phyloP scores from a whole-genome alignment of 1,140 invertebrate genomes.

The Asobara japonica region DNA sequence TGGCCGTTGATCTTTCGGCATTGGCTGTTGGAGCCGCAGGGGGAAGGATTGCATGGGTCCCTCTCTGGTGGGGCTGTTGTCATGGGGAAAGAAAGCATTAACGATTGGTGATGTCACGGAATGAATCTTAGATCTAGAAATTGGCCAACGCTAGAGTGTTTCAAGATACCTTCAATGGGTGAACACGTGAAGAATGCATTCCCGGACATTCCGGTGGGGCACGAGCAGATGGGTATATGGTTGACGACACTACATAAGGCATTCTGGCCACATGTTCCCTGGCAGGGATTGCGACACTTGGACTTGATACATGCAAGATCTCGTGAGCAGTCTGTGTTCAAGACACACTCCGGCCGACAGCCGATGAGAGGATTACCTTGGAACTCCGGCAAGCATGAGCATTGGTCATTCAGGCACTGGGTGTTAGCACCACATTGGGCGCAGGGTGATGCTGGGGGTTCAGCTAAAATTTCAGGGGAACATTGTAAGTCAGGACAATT shows the following conservation, averaged over 20 bases:
- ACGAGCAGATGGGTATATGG: conserved; percentile 80
- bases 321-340: conserved; percentile 78
- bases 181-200: conserved; percentile 75
- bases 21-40: conserved; percentile 79
- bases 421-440: conserved; percentile 34
- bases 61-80: conserved; percentile 54
- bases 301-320: conserved; percentile 77
- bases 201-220: conserved; percentile 74
- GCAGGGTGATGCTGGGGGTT: conserved; percentile 29
- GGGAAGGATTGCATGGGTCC: conserved; percentile 73
- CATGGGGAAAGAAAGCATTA: neutral
- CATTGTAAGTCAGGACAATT: neutral
- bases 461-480: neutral
- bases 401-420: conserved; percentile 70
- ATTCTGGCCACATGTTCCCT: conserved; percentile 76
- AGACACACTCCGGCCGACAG: conserved; percentile 76
- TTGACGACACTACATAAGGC: conserved; percentile 79
- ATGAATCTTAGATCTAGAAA: no score
- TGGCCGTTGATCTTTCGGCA: conserved; percentile 75
- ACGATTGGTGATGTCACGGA: conserved; percentile 45
- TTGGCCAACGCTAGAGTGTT: no score
- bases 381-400: conserved; percentile 73
- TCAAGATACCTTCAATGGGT: conserved; percentile 55
- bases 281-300: conserved; percentile 78
- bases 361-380: conserved; percentile 72